A percentile compares a stretch with the other conserved stretches of the same genome.
Evolutionary conservation across 1,140 invertebrate species (phyloP).

Genomic region (Brachionus paranguensis): DNA sequence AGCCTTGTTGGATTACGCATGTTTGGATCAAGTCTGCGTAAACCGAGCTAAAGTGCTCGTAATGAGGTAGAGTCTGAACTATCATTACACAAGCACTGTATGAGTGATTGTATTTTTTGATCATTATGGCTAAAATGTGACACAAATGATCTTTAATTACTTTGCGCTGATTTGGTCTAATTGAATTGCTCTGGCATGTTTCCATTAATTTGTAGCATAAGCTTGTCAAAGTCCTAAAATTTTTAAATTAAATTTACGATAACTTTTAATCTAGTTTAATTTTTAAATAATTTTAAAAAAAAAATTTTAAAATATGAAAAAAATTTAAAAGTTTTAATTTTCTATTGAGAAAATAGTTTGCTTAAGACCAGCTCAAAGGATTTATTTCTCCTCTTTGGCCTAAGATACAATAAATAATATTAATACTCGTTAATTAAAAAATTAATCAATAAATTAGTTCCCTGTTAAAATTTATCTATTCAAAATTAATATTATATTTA

Average conservation of each 20-base stretch:
- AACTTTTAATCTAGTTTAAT: not conserved
- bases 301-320: not conserved
- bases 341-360: no score
- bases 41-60: slow-evolving; percentile 65
- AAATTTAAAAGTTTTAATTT: not conserved
- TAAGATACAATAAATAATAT: no score
- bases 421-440: no score
- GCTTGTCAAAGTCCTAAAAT: slow-evolving; percentile 63
- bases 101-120: slow-evolving; percentile 72
- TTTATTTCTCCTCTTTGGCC: no score
- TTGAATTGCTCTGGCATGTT: slow-evolving; percentile 55
- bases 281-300: not conserved
- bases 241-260: slow-evolving; percentile 38
- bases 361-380: no score
- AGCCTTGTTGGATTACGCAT: slow-evolving; percentile 62
- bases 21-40: slow-evolving; percentile 65
- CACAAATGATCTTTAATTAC: slow-evolving; percentile 65
- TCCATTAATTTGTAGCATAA: slow-evolving; percentile 71
- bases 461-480: no score
- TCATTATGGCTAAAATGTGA: slow-evolving; percentile 70
- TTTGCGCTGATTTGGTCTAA: slow-evolving; percentile 61
- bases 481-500: no score
- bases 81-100: slow-evolving; percentile 48
- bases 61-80: slow-evolving; percentile 66
- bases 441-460: no score